Base-by-base conservation (phyloP, 2,888 invertebrate species). In the Melinopterus prodromus region DNA sequence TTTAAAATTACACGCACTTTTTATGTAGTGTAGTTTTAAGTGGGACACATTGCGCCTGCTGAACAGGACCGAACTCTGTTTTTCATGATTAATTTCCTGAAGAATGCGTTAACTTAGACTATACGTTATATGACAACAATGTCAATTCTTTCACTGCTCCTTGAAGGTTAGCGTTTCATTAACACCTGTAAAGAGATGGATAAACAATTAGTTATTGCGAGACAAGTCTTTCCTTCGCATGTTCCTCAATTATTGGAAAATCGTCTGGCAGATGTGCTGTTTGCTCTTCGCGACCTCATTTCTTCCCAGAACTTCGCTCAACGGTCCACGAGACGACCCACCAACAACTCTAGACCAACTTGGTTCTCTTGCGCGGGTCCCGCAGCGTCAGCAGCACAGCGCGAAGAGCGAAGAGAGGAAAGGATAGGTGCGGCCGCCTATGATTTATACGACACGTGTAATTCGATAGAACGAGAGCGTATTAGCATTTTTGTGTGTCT, bases 381-480 rank as follows among this genome's bases (percentile, higher is more conserved):
- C 53, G 5, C 53, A 53, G 53, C 53, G 12, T 6, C 1, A 53
- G 53, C 53, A 53, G 53, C 53, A 12, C 53, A 7, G 53, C 53
- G 53, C 2, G 53, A 53, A 53, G 53, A 53, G 53, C 53, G 53
- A 53, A 53, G 53, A 53, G 53, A 53, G 53, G 53, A 7, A 53
- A 53, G 5, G 53, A 53, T 53, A 53, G 53, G 53, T 6, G 71
- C 35, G 36, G 35, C 74, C 35, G 9, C 36, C 35, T 74, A 74
- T 74, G 74, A 74, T 74, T 35, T 37, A 74, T 74, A 36, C 74
- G 74, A 74, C 74, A 74, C 74, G 74, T 74, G 74, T 74, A 26
- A 26, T 35, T 74, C 74, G 35, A 35, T 74, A 35, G 74, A 74
- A 37, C 37, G 74, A 74, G 74, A 15, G 71, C 71, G 71, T 16